These are phyloP conservation scores for Erinaceus europaeus DNA, from an alignment of 2,113 vertebrate genomes.

Conservation along the genomic window DNA sequence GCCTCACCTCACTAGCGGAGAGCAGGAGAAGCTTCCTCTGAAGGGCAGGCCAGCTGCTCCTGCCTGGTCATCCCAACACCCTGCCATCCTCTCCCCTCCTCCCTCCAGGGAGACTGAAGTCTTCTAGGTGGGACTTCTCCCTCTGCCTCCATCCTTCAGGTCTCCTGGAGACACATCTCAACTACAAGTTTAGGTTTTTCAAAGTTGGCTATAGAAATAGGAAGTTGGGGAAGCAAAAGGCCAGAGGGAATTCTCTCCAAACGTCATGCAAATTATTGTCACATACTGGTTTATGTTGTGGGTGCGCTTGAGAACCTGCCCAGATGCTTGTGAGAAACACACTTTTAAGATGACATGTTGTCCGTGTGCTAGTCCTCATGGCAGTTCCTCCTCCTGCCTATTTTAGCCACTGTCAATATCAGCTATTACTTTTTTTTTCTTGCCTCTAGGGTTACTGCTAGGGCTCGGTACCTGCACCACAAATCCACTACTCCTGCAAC, in stretches of 20 bases:
- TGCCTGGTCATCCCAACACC: fast-evolving
- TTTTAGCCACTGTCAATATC: no score
- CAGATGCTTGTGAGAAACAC: not conserved
- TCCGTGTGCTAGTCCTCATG: not conserved
- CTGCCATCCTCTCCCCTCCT: not conserved
- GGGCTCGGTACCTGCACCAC: no score
- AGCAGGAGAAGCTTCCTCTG: not conserved
- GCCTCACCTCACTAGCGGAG: no score
- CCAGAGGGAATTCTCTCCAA: not conserved
- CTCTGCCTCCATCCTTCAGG: not conserved
- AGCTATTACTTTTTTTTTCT: no score
- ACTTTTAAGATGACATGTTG: fast-evolving
- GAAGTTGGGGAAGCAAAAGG: fast-evolving
- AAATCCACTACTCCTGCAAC: no score
- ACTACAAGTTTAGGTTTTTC: not conserved
- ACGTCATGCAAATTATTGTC: not conserved
- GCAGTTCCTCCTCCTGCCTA: not conserved
- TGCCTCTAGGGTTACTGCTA: no score
- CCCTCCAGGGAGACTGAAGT: not conserved
- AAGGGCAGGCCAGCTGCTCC: not conserved
- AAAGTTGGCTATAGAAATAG: not conserved
- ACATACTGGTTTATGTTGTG: no score
- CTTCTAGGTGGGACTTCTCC: not conserved
- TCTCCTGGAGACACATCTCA: not conserved
- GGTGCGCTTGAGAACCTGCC: no score